Evolutionary conservation across 64 coral and sea anemone genomes (phyloP).

Genomic region (Pocillopora damicornis): DNA sequence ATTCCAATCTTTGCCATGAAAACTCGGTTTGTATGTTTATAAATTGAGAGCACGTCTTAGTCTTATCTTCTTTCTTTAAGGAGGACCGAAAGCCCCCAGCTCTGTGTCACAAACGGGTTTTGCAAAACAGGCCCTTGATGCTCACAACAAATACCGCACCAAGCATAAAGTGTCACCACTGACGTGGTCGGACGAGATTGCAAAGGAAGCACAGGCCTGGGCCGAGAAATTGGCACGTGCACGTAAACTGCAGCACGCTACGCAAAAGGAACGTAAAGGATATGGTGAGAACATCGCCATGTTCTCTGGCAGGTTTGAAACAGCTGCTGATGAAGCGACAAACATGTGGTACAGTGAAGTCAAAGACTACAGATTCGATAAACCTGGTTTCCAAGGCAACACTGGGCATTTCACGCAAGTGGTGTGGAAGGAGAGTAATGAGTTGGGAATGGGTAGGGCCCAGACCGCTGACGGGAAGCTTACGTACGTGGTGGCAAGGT

Average conservation of each 20-base stretch:
- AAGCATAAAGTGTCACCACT: slow-evolving; percentile 47
- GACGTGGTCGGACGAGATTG: slow-evolving; percentile 44
- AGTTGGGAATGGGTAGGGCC: slow-evolving; percentile 53
- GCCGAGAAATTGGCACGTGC: slow-evolving; percentile 43
- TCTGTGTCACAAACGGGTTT: slow-evolving; percentile 1
- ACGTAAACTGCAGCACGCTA: slow-evolving; percentile 37
- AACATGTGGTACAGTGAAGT: slow-evolving; percentile 56
- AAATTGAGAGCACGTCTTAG: no score
- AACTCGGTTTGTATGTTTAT: no score
- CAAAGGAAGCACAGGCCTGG: slow-evolving; percentile 64
- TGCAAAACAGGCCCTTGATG: slow-evolving; percentile 16
- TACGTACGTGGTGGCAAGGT: slow-evolving; percentile 34
- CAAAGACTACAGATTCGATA: slow-evolving; percentile 55
- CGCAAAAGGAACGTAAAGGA: neutral
- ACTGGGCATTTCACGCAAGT: slow-evolving; percentile 67
- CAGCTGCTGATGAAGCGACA: slow-evolving; percentile 25
- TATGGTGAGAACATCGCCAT: slow-evolving; percentile 55
- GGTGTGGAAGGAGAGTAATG: slow-evolving; percentile 47
- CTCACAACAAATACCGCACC: slow-evolving; percentile 46
- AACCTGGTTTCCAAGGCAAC: slow-evolving; percentile 56
- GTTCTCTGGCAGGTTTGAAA: slow-evolving; percentile 34
- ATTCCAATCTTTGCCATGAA: no score
- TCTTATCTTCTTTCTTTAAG: neutral
- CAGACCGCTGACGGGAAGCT: slow-evolving; percentile 33
- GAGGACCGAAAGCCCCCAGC: neutral